These are phyloP conservation scores for Psix sp. DNA, from an alignment of 1,140 invertebrate species.

Conservation along the genomic window DNA sequence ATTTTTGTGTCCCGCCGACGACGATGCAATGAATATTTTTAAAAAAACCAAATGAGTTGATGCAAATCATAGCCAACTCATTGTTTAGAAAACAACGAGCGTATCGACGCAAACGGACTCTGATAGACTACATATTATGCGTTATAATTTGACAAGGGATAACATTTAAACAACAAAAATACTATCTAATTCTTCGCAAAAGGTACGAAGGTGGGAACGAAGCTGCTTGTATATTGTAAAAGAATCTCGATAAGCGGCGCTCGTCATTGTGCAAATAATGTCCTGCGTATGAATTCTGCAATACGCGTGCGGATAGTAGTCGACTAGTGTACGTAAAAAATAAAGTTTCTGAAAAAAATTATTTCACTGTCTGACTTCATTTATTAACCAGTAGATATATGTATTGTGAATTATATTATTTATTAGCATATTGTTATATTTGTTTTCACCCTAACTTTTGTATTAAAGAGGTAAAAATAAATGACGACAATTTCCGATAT, in stretches of 20 bases:
- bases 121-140: conserved; percentile 71
- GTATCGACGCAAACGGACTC: conserved; percentile 66
- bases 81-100: conserved; percentile 60
- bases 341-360: conserved; percentile 76
- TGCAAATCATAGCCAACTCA: conserved; percentile 9
- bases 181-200: conserved; percentile 63
- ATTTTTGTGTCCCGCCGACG: conserved; percentile 46
- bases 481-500: conserved; percentile 17
- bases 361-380: too few species aligned
- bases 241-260: conserved; percentile 56
- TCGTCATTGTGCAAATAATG: conserved; percentile 65
- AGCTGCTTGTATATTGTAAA: conserved; percentile 65
- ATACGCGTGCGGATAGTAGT: conserved; percentile 73
- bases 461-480: not conserved
- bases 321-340: conserved; percentile 77
- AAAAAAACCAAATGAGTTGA: conserved; percentile 5
- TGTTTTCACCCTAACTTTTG: too few species aligned
- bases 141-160: conserved; percentile 66
- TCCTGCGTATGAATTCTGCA: conserved; percentile 67
- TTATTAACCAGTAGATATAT: too few species aligned
- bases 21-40: conserved; percentile 53
- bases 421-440: too few species aligned
- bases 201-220: conserved; percentile 50
- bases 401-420: too few species aligned
- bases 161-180: conserved; percentile 55